Percentiles rank a stretch among this genome's conserved stretches.
Conservation (phyloP, 2,888 invertebrate genomes). For the Lasioglossum pauxillum region DNA sequence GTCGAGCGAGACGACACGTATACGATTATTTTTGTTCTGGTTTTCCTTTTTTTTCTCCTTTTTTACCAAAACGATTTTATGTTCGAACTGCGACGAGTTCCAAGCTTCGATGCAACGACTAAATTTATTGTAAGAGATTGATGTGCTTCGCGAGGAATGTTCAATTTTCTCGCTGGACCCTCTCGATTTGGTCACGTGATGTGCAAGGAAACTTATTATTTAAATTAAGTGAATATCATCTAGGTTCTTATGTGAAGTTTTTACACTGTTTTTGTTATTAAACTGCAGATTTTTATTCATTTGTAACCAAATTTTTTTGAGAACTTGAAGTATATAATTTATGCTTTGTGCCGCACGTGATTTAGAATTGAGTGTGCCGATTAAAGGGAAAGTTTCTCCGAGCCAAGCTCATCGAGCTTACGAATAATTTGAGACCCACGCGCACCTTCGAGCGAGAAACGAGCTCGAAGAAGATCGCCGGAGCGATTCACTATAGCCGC, state of each 20-base stretch:
- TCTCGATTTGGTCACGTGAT: neutral
- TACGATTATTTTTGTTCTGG: constrained; percentile 27
- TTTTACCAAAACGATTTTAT: constrained; percentile 43
- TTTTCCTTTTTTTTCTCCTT: constrained; percentile 4
- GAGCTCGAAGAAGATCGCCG: neutral
- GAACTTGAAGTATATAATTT: neutral
- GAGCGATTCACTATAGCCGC: constrained; percentile 6
- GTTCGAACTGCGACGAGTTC: constrained; percentile 36
- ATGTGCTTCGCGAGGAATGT: neutral
- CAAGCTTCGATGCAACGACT: constrained; percentile 5
- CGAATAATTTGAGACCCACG: constrained; percentile 2
- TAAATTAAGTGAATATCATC: neutral
- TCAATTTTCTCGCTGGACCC: neutral
- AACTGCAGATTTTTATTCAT: neutral
- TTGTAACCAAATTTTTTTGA: neutral
- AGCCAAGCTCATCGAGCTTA: neutral
- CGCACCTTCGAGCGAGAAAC: neutral
- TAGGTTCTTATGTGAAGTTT: neutral
- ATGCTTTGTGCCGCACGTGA: neutral
- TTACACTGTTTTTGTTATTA: neutral
- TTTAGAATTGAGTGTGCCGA: neutral
- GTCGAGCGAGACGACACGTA: constrained; percentile 18
- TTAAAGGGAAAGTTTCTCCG: neutral
- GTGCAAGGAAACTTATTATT: neutral
- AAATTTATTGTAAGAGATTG: constrained; percentile 18